phyloP scores from a whole-genome alignment of 2,797 vertebrate genomes.

The Yasuhikotakia modesta region DNA sequence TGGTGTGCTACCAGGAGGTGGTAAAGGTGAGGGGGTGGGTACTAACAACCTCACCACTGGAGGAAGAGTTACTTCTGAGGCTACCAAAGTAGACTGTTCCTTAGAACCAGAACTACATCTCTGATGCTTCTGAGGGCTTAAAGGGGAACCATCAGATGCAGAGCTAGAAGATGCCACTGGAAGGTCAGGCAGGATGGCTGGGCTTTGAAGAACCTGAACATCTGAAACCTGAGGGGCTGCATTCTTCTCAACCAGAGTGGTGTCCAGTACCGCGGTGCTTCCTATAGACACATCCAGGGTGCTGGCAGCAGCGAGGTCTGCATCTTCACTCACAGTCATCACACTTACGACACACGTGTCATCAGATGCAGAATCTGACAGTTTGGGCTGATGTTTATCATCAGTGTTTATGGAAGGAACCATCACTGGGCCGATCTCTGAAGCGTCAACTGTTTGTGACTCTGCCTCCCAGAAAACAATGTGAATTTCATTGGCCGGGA shows the following conservation, averaged over 20 bases:
- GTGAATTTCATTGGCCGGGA: constrained; percentile 84
- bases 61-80: background rate
- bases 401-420: background rate
- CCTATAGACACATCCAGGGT: constrained; percentile 66
- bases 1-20: background rate
- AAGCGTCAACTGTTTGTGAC: background rate
- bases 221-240: constrained; percentile 56
- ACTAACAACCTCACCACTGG: constrained; percentile 2
- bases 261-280: constrained; percentile 64
- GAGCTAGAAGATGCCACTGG: constrained; percentile 52
- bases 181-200: background rate
- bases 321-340: constrained; percentile 47
- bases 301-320: constrained; percentile 4
- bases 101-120: background rate
- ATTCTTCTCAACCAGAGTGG: constrained; percentile 75
- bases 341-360: constrained; percentile 57
- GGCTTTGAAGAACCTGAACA: background rate
- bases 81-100: background rate
- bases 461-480: constrained; percentile 87
- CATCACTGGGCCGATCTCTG: background rate
- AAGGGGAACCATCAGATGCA: background rate
- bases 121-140: constrained; percentile 5
- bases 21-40: background rate
- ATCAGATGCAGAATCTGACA: constrained; percentile 46
- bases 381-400: constrained; percentile 9